Percentiles rank a stretch among this genome's conserved stretches.
phyloP scores from a whole-genome alignment of 2,888 invertebrate species.

The Ochlodes sylvanus region DNA sequence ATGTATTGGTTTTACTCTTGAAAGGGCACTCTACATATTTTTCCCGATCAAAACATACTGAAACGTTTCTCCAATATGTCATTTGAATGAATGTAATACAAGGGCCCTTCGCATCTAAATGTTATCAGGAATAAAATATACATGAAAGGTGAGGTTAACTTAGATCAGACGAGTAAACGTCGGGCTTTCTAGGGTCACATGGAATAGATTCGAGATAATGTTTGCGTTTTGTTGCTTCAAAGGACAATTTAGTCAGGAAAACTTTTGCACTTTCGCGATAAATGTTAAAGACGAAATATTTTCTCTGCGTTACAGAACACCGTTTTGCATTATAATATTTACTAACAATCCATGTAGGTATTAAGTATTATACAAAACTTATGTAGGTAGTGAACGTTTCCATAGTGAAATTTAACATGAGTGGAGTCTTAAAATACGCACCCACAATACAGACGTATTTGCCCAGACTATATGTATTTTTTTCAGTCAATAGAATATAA shows the following conservation, averaged over 20 bases:
- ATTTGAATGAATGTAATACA: conserved; percentile 77
- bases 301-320: too few relatives aligned
- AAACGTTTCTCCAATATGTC: conserved; percentile 79
- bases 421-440: too few relatives aligned
- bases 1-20: conserved; percentile 69
- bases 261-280: conserved; percentile 23
- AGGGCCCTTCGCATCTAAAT: conserved; percentile 72
- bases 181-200: conserved; percentile 54
- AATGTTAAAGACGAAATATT: conserved; percentile 26
- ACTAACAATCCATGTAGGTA: too few relatives aligned
- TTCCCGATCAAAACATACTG: conserved; percentile 64
- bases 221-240: conserved; percentile 38
- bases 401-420: too few relatives aligned
- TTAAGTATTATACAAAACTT: too few relatives aligned
- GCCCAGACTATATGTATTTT: too few relatives aligned
- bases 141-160: conserved; percentile 76
- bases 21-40: conserved; percentile 68
- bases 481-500: too few relatives aligned
- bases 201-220: conserved; percentile 39
- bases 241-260: conserved; percentile 26
- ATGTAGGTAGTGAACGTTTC: too few relatives aligned
- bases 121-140: conserved; percentile 78
- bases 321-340: too few relatives aligned
- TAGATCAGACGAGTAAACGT: conserved; percentile 67
- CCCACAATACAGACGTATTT: too few relatives aligned